Evolutionary conservation across 1,140 invertebrate species (phyloP), one percentile per base, ranked within the genome.

Genomic region (Phortica variegata): DNA sequence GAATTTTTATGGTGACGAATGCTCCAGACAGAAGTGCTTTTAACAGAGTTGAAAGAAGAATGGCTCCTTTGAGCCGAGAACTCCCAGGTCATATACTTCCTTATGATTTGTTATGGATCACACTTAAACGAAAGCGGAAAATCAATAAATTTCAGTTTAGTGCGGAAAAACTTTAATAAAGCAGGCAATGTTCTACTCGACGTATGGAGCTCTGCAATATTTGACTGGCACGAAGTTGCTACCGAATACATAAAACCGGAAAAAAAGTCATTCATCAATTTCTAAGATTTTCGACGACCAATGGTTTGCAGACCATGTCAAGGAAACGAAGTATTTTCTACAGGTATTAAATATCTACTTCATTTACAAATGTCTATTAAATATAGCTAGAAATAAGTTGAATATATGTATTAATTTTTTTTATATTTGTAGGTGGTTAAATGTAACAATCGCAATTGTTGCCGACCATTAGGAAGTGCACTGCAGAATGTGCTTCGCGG

Each of bases 11-110:
- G 29, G 60, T 54, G 17, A 77, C 73, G 1, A 76, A 79, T 63
- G 77, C 77, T 29, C 77, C 76, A 29, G 71, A 75, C n/a, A 45
- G 61, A 18, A 63, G 58, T 38, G 71, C 77, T 6, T 79, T 58
- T 56, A 68, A 72, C 26, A 32, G 57, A 5, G 58, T 61, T 9
- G 62, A 66, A 50, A 51, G 56, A 33, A 37, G 61, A 38, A 72
- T 78, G 77, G 77, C 77, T 34, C 75, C 77, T 18, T 51, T 79
- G 19, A 75, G 66, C 50, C 50, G 51, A 26, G 61, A 76, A 53
- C 55, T 78, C 29, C 31, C 73, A 41, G 74, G 76, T 37, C n/a
- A 78, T 7, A 65, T 78, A 36, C 51, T 78, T 17, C 57, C 56
- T 37, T 60, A 78, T 61, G 77, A 78, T 45, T 40, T 54, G n/a